Conservation (phyloP, 2,888 invertebrate genomes). For the Drosophila koepferae region DNA sequence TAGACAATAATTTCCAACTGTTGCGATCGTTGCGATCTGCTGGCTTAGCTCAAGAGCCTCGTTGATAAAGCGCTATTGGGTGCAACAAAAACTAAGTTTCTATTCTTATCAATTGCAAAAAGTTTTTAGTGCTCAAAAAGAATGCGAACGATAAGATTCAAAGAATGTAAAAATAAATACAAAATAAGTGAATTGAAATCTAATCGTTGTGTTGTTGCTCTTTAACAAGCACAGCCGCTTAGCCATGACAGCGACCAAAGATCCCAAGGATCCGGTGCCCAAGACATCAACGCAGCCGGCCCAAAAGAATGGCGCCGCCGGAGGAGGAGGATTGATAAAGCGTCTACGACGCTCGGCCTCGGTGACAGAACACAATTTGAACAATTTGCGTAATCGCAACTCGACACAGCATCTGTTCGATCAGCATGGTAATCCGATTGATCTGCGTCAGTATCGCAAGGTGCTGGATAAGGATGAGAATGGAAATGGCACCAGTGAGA, state of each 20-base stretch:
- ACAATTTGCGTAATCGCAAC: conserved; percentile 75
- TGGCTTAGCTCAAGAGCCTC: conserved; percentile 29
- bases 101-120: conserved; percentile 50
- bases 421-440: conserved; percentile 78
- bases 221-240: conserved; percentile 8
- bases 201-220: conserved; percentile 15
- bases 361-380: conserved; percentile 79
- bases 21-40: conserved; percentile 22
- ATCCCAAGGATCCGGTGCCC: conserved; percentile 56
- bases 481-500: conserved; percentile 82
- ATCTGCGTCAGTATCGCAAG: conserved; percentile 77
- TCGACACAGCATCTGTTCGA: conserved; percentile 80
- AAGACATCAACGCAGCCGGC: conserved; percentile 8
- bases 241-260: conserved; percentile 66
- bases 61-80: conserved; percentile 16
- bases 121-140: conserved; percentile 24
- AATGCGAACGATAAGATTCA: conserved; percentile 53
- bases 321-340: conserved; percentile 67
- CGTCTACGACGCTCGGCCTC: conserved; percentile 79
- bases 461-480: conserved; percentile 78
- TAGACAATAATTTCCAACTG: conserved; percentile 5
- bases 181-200: conserved; percentile 7
- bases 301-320: conserved; percentile 56
- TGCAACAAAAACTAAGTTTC: conserved; percentile 11
- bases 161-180: not conserved